Percentiles rank a stretch among this genome's conserved stretches.
Evolutionary conservation across 2,888 invertebrate species (phyloP).

Genomic region (Yponomeuta cagnagella): DNA sequence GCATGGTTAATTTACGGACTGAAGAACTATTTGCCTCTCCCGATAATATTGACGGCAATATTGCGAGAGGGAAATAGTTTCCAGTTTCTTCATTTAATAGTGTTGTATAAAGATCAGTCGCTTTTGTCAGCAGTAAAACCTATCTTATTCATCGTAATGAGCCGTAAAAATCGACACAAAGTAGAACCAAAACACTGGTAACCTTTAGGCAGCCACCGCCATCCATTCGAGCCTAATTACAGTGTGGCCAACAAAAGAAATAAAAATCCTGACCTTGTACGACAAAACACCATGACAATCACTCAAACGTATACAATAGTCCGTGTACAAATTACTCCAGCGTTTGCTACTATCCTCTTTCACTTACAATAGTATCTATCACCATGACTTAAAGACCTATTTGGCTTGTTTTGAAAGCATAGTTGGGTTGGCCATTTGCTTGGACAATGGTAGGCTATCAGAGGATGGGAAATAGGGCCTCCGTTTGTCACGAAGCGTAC

Average conservation of each 20-base stretch:
- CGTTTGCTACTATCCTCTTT: neutral
- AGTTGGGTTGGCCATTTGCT: neutral
- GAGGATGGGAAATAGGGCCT: constrained; percentile 50
- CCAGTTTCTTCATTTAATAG: no score
- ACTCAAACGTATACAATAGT: constrained; percentile 6
- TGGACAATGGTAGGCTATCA: constrained; percentile 20
- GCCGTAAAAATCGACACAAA: neutral
- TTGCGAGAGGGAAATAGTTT: no score
- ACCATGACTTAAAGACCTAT: neutral
- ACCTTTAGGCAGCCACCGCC: neutral
- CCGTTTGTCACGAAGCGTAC: constrained; percentile 55
- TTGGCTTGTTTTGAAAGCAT: neutral
- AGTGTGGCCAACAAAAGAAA: neutral
- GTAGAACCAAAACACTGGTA: neutral
- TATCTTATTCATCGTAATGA: neutral
- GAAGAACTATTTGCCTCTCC: no score
- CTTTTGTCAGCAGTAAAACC: neutral
- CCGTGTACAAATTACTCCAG: constrained; percentile 7
- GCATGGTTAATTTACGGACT: no score
- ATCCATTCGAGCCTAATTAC: constrained; percentile 8
- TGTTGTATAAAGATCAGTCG: no score
- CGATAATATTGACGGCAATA: no score
- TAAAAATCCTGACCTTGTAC: constrained; percentile 6
- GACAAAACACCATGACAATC: constrained; percentile 10
- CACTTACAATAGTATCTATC: neutral